Evolutionary conservation across 2,888 invertebrate species (phyloP).

Genomic region (Aelia acuminata): DNA sequence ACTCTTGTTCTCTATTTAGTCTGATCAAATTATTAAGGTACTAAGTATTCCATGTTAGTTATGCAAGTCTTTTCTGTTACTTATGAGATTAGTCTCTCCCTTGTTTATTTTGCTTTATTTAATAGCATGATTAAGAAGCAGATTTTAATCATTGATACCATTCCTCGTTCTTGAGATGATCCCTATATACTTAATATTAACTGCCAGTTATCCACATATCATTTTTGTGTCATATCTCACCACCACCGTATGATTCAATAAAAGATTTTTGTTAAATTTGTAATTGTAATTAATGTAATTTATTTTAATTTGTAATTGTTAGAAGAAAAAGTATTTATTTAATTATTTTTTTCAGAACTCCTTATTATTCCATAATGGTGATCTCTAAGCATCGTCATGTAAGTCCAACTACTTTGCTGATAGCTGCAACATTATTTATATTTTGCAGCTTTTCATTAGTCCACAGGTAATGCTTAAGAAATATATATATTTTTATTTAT

Average conservation of each 20-base stretch:
- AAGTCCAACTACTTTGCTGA: conserved; percentile 63
- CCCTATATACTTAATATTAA: background rate
- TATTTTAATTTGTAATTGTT: background rate
- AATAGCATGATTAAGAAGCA: too few species aligned
- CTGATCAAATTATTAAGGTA: too few species aligned
- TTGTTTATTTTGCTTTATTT: too few species aligned
- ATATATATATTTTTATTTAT: too few species aligned
- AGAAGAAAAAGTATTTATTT: background rate
- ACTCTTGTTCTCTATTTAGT: too few species aligned
- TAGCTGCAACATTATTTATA: conserved; percentile 62
- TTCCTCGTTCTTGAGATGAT: background rate
- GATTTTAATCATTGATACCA: background rate
- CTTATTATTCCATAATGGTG: conserved; percentile 40
- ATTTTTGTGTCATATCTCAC: background rate
- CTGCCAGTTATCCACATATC: background rate
- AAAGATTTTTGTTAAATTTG: background rate
- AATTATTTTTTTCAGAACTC: conserved; percentile 7
- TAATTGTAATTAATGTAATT: background rate
- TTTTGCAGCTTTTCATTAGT: conserved; percentile 62
- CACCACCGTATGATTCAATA: background rate
- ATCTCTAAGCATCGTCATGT: conserved; percentile 52
- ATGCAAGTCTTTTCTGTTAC: too few species aligned
- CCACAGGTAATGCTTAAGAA: conserved; percentile 61
- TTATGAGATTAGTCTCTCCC: too few species aligned
- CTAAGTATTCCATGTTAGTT: too few species aligned